These are phyloP conservation scores for Crocodylus rhombifer DNA, from an alignment of 2,797 vertebrate species.

Conservation along the genomic window DNA sequence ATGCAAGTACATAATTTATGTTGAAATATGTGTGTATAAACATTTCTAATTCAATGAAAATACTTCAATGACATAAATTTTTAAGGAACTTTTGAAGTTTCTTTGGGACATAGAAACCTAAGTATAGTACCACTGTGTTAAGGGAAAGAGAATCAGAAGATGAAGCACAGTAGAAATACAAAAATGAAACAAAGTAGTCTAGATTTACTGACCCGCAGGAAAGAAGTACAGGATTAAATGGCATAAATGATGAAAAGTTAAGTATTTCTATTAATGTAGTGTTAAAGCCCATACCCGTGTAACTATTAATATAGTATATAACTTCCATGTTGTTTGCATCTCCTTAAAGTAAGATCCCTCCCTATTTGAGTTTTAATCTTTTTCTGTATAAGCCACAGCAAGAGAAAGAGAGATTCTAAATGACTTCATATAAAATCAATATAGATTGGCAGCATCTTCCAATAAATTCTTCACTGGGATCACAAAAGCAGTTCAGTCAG, in stretches of 20 bases:
- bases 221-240: neutral
- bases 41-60: neutral
- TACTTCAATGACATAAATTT: neutral
- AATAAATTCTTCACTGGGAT: slow-evolving; percentile 57
- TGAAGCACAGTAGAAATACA: neutral
- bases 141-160: neutral
- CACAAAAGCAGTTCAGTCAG: slow-evolving; percentile 47
- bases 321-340: neutral
- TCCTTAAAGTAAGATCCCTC: neutral
- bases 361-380: neutral
- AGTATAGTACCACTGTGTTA: neutral
- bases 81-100: neutral
- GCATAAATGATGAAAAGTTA: neutral
- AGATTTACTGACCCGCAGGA: neutral
- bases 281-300: neutral
- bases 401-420: neutral
- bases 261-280: too few species aligned
- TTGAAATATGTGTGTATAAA: accelerated
- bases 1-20: neutral
- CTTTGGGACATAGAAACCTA: neutral
- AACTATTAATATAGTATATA: neutral
- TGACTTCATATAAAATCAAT: slow-evolving; percentile 43
- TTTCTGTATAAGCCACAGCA: neutral
- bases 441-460: slow-evolving; percentile 52
- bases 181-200: neutral